These are phyloP conservation scores for Buceros bicornis DNA, from an alignment of 2,797 vertebrate genomes.

Conservation along the genomic window DNA sequence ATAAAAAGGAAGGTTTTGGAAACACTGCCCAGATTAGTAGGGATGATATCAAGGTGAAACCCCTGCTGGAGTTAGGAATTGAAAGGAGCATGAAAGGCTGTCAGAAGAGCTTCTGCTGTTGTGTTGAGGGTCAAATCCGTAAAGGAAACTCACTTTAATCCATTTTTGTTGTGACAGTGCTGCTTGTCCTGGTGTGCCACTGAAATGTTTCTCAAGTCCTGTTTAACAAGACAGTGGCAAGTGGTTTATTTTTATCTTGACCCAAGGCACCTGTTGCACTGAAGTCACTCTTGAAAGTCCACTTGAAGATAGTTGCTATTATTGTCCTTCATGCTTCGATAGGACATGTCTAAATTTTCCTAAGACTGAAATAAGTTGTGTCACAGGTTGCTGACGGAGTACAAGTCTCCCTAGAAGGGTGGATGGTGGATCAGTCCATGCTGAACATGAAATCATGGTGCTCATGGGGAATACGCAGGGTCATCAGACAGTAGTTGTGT, in stretches of 20 bases:
- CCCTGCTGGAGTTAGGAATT: no score
- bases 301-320: neutral
- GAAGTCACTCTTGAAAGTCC: neutral
- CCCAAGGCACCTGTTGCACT: neutral
- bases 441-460: accelerated
- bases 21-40: no score
- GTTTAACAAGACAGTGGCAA: neutral
- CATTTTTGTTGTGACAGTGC: no score
- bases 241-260: neutral
- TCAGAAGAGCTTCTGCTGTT: no score
- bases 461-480: accelerated
- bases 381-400: neutral
- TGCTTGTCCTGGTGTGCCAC: neutral
- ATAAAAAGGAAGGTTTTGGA: no score
- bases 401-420: neutral
- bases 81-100: no score
- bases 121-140: no score
- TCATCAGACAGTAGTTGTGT: neutral
- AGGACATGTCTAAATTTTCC: neutral
- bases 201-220: neutral
- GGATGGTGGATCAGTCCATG: neutral
- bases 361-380: accelerated
- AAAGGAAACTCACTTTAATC: no score
- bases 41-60: no score
- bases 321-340: accelerated